These are phyloP conservation scores for Myripristis murdjan DNA, from an alignment of 2,797 vertebrate species.

Conservation along the genomic window DNA sequence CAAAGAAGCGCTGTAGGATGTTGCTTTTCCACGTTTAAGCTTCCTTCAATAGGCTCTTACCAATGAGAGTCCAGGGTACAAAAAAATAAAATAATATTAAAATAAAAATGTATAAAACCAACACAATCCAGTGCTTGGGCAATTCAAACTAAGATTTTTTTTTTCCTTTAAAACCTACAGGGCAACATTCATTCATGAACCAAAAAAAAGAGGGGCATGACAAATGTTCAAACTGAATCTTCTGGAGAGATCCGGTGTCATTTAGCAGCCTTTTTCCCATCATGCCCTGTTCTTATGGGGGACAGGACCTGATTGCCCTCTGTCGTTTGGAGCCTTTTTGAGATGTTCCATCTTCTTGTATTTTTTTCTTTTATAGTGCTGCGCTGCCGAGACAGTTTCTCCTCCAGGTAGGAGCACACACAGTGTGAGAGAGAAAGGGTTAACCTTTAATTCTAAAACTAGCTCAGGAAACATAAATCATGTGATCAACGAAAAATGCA, in stretches of 20 bases:
- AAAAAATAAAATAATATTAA: slow-evolving; percentile 86
- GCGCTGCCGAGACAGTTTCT: slow-evolving; percentile 95
- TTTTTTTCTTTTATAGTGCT: slow-evolving; percentile 85
- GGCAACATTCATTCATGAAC: slow-evolving; percentile 94
- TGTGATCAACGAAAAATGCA: slow-evolving; percentile 98
- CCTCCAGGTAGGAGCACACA: slow-evolving; percentile 98
- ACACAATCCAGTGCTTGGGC: slow-evolving; percentile 94
- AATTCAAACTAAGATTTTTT: slow-evolving; percentile 94
- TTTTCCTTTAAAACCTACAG: slow-evolving; percentile 89
- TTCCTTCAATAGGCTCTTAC: slow-evolving; percentile 93
- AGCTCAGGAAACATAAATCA: slow-evolving; percentile 97
- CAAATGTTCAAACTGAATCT: slow-evolving; percentile 84
- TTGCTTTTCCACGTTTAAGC: slow-evolving; percentile 91
- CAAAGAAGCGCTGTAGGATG: slow-evolving; percentile 92
- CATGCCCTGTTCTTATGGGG: slow-evolving; percentile 91
- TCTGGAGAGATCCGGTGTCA: slow-evolving; percentile 84
- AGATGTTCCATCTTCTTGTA: slow-evolving; percentile 87
- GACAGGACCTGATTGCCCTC: slow-evolving; percentile 88
- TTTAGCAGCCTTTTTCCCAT: slow-evolving; percentile 88
- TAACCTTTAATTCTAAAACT: slow-evolving; percentile 97
- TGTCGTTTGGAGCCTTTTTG: slow-evolving; percentile 87
- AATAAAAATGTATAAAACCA: slow-evolving; percentile 90
- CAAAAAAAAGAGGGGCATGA: slow-evolving; percentile 90
- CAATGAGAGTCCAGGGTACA: slow-evolving; percentile 92
- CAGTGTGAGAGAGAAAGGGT: slow-evolving; percentile 95